Evolutionary conservation across 1,140 invertebrate species (phyloP).

Genomic region (Riptortus pedestris): DNA sequence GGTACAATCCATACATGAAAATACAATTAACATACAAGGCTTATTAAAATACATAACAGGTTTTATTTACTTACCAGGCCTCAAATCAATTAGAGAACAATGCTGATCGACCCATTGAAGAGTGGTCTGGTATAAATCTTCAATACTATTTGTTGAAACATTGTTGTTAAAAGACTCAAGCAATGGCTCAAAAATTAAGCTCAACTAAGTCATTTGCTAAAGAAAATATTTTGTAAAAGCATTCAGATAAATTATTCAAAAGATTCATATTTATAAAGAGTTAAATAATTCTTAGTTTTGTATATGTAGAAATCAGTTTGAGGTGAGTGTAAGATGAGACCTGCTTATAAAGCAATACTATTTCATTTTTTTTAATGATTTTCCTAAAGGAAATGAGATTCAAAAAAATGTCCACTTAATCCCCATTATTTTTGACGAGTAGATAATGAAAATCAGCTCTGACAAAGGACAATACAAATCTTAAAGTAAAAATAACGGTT

Average conservation of each 20-base stretch:
- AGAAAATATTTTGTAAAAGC: slow-evolving; percentile 20
- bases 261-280: slow-evolving; percentile 2
- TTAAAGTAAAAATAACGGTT: too few relatives aligned
- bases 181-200: slow-evolving; percentile 75
- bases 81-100: slow-evolving; percentile 83
- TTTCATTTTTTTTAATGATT: too few relatives aligned
- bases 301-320: background rate
- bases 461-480: too few relatives aligned
- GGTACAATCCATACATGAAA: too few relatives aligned
- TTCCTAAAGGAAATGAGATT: too few relatives aligned
- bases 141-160: slow-evolving; percentile 80
- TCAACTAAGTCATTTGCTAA: slow-evolving; percentile 66
- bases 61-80: slow-evolving; percentile 68
- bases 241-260: background rate
- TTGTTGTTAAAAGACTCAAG: slow-evolving; percentile 80
- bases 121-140: slow-evolving; percentile 84
- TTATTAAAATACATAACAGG: too few relatives aligned
- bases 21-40: too few relatives aligned
- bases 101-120: slow-evolving; percentile 91
- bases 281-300: background rate
- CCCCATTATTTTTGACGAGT: too few relatives aligned
- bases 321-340: too few relatives aligned
- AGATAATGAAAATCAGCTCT: too few relatives aligned
- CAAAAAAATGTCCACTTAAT: too few relatives aligned
- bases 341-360: too few relatives aligned